Evolutionary conservation across 2,113 vertebrate genomes (phyloP).

Genomic region (Entosphenus tridentatus): DNA sequence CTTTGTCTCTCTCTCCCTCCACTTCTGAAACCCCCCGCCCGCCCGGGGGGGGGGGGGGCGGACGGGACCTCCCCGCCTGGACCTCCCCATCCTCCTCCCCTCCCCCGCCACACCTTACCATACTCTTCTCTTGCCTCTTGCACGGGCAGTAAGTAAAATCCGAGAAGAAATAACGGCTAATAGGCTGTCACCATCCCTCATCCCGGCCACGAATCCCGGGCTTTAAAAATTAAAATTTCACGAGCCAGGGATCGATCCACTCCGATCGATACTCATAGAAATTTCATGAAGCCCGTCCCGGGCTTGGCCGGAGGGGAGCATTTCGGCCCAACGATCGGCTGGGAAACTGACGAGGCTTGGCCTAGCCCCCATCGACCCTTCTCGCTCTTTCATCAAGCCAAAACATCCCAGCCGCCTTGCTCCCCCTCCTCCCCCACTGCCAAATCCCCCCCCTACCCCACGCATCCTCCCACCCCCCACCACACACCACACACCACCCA

Average conservation of each 20-base stretch:
- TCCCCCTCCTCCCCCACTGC: no score
- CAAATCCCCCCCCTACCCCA: no score
- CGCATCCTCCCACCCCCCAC: no score
- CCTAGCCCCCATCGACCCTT: slow-evolving; percentile 4
- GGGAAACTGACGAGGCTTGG: slow-evolving; percentile 4
- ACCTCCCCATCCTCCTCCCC: no score
- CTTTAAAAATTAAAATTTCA: slow-evolving; percentile 7
- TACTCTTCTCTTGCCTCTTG: no score
- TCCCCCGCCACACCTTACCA: no score
- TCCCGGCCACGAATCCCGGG: slow-evolving; percentile 4
- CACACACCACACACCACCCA: no score
- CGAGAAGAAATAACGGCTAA: slow-evolving; percentile 5
- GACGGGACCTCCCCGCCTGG: no score
- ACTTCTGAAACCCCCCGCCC: no score
- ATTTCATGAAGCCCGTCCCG: slow-evolving; percentile 6
- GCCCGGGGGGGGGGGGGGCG: no score
- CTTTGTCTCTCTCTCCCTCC: no score
- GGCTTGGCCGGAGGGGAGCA: slow-evolving; percentile 2
- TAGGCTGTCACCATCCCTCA: slow-evolving; percentile 6
- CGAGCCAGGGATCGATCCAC: slow-evolving; percentile 4
- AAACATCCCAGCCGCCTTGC: no score
- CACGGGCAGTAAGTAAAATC: slow-evolving; percentile 4
- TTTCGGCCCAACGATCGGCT: slow-evolving; percentile 3
- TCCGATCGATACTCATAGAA: slow-evolving; percentile 6
- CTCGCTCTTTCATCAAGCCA: slow-evolving; percentile 3